These are phyloP conservation scores for Philotrypesis tridentata DNA, from an alignment of 1,140 invertebrate genomes.

Conservation along the genomic window DNA sequence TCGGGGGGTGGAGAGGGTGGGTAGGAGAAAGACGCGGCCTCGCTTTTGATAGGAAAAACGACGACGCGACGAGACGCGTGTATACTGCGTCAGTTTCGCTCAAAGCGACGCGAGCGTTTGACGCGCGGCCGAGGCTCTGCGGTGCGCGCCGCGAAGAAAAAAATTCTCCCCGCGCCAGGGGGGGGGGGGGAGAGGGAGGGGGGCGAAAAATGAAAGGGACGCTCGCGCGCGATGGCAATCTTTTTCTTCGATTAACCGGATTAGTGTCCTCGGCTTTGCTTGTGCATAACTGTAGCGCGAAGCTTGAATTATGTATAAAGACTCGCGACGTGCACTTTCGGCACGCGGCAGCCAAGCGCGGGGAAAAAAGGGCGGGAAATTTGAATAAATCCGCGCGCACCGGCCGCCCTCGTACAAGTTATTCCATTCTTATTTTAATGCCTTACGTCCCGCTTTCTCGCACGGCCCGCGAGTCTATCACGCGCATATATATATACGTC, in stretches of 20 bases:
- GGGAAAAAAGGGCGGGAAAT: not conserved
- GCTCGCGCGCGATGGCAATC: not conserved
- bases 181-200: too few relatives aligned
- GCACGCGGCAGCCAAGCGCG: not conserved
- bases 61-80: not conserved
- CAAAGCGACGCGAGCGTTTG: constrained; percentile 19
- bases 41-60: constrained; percentile 5
- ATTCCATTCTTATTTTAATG: not conserved
- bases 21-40: not conserved
- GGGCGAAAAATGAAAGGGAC: too few relatives aligned
- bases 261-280: not conserved
- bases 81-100: constrained; percentile 1
- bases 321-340: not conserved
- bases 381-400: not conserved
- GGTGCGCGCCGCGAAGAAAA: too few relatives aligned
- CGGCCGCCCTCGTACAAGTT: not conserved
- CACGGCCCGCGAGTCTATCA: too few relatives aligned
- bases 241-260: constrained; percentile 16
- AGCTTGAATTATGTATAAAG: constrained; percentile 11
- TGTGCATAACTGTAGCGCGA: constrained; percentile 15
- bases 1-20: not conserved
- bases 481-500: too few relatives aligned
- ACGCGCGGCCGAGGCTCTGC: not conserved
- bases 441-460: too few relatives aligned
- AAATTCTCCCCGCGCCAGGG: too few relatives aligned